Evolutionary conservation across 2,888 invertebrate species (phyloP), one percentile per base, ranked within the genome.

Genomic region (Phymatocera aterrima): DNA sequence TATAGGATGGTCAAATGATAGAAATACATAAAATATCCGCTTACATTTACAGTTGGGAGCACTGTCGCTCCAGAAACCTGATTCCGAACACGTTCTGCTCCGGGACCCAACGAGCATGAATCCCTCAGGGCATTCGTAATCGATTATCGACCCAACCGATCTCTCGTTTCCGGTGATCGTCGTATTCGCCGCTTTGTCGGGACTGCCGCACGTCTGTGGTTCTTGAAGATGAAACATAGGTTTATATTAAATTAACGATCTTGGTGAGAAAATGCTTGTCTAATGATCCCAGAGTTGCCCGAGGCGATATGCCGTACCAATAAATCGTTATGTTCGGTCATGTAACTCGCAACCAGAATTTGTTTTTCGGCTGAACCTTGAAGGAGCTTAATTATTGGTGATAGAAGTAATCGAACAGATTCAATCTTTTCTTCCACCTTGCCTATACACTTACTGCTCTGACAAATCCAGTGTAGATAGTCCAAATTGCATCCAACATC

Each of bases 401-500:
- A 46, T 46, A 1, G 8, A 15, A 15, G 46, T 40, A 40, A 40
- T n/a, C n/a, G n/a, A n/a, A n/a, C n/a, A n/a, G n/a, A n/a, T n/a
- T 40, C 24, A 74, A 72, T 43, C 24, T 57, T 24, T 46, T 81
- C 31, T 40, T 31, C 48, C 18, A 51, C n/a, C n/a, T 48, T 48
- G n/a, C 12, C 18, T 64, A n/a, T 48, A 94, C n/a, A n/a, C 95
- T 94, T 92, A 97, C 97, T 94, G 92, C 96, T 95, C 91, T 97
- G 97, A 91, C 98, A 98, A 87, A 98, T 96, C 95, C 97, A 98
- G 91, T 97, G 97, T 78, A 97, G 92, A 87, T 97, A 97, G 91
- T 98, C 97, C 79, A 98, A 93, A 90, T 97, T 97, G 89, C 98
- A 98, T 75, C 97, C 97, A 31, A 98, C 97, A 90, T 98, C 98